A percentile compares a stretch with the other conserved stretches of the same genome.
phyloP scores from a whole-genome alignment of 2,888 invertebrate genomes.

The Euplexia lucipara region DNA sequence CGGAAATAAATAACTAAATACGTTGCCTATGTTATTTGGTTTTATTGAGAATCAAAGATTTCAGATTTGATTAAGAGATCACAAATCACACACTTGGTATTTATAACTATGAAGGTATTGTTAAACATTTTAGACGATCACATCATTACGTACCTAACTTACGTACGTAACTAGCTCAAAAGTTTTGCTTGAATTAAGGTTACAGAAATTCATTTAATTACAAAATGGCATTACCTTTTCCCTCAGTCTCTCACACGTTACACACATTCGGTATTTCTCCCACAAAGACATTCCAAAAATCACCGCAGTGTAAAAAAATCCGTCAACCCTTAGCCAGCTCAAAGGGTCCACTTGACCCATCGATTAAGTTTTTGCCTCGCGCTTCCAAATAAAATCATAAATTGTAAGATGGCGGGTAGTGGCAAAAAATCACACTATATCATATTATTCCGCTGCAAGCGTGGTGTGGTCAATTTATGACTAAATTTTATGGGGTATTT shows the following conservation, averaged over 20 bases:
- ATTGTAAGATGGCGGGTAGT: slow-evolving; percentile 78
- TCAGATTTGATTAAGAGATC: no score
- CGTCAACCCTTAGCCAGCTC: slow-evolving; percentile 70
- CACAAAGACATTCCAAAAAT: slow-evolving; percentile 63
- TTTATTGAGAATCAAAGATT: no score
- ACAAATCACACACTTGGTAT: no score
- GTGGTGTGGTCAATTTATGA: slow-evolving; percentile 83
- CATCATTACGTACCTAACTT: no score
- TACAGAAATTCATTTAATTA: no score
- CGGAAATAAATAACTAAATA: no score
- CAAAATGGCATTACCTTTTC: no score
- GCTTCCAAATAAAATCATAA: slow-evolving; percentile 86
- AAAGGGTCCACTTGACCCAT: slow-evolving; percentile 73
- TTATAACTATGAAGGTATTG: no score
- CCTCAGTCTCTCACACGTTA: not conserved
- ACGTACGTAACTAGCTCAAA: no score
- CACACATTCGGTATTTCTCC: slow-evolving; percentile 9
- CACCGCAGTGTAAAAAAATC: slow-evolving; percentile 59
- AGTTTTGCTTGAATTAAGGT: no score
- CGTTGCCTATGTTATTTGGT: no score
- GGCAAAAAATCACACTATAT: slow-evolving; percentile 85
- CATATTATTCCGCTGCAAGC: slow-evolving; percentile 75
- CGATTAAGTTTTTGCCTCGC: slow-evolving; percentile 87
- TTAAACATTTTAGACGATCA: no score
- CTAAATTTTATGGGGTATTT: slow-evolving; percentile 77